Base-by-base conservation (phyloP, 1,140 invertebrate genomes). In the Metaphire vulgaris region DNA sequence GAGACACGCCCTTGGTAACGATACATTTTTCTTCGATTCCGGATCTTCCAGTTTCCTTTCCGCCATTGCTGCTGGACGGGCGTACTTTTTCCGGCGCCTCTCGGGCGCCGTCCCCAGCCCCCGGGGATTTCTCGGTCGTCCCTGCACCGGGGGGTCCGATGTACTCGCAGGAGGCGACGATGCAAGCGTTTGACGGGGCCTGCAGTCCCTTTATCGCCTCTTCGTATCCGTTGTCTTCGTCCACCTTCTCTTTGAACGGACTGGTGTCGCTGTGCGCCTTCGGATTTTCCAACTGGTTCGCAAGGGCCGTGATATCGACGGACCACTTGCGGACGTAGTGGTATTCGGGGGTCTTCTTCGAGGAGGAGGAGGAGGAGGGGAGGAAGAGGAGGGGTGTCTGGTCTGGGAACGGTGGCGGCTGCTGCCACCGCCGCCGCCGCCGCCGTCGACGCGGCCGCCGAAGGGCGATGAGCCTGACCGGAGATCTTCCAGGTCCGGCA, bases 251-350 rank as follows among this genome's bases (percentile, higher is more conserved):
- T 21, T 56, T 56, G 41, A 56, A 56, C 6, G 84, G 82, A 74
- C 80, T 82, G 31, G 76, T 80, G 21, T 80, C 81, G 26, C 80
- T 80, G 72, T 81, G 82, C 14, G 81, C 78, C 79, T 84, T 84
- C 2, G 85, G 85, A 78, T 86, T 85, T 75, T 84, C 83, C 33
- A 86, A 78, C 75, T 86, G 85, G 21, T 83, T 81, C 79, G 84
- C 83, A 26, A 86, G 76, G 1, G 85, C 85, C 68, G 80, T 79
- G 69, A 85, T 83, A 73, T 86, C 85, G 2, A 86, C 84, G 69
- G 85, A 85, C 78, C 84, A 86, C 76, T 86, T 85, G 56, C 83
- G 73, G 0, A 86, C 82, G 79, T 86, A 86, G 33, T 82, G 82
- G 78, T 85, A 85, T 30, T 83, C 79, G 15, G 30, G 15, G 14